Evolutionary conservation across 2,888 invertebrate genomes (phyloP).

Genomic region (Nudaria mundana): DNA sequence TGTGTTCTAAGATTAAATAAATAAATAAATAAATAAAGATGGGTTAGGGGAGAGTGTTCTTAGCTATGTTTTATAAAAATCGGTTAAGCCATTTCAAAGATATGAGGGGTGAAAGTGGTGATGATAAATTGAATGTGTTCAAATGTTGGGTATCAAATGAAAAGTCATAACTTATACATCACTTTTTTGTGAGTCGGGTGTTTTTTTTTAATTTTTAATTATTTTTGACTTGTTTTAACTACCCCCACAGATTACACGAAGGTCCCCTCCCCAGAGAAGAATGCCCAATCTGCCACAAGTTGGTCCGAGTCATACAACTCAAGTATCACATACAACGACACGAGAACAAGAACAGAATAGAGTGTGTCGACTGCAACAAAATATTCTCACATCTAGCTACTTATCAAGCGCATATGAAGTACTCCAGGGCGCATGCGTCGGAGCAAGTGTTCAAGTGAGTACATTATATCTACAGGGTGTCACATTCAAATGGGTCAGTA

Average conservation of each 20-base stretch:
- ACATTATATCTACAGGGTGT: not conserved
- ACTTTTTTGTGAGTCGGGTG: too few relatives aligned
- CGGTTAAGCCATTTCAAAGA: too few relatives aligned
- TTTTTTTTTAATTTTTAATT: not conserved
- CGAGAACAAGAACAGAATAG: constrained; percentile 52
- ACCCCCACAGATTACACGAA: constrained; percentile 69
- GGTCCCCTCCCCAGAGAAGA: constrained; percentile 62
- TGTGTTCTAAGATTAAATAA: too few relatives aligned
- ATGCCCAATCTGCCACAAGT: constrained; percentile 65
- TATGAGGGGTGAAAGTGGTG: too few relatives aligned
- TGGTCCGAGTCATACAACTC: constrained; percentile 63
- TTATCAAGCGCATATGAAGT: constrained; percentile 69
- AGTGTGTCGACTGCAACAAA: constrained; percentile 64
- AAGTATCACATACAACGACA: constrained; percentile 70
- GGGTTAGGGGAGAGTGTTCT: too few relatives aligned
- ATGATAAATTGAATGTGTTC: too few relatives aligned
- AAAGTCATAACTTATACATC: too few relatives aligned
- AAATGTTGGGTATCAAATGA: too few relatives aligned
- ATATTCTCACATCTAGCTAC: constrained; percentile 66
- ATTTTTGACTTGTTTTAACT: not conserved
- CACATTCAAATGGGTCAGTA: not conserved
- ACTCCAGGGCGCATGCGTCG: constrained; percentile 63
- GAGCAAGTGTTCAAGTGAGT: constrained; percentile 68
- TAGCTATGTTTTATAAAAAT: too few relatives aligned
- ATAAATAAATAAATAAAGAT: too few relatives aligned